Conservation (phyloP, 2,113 vertebrate species). For the Gila orcuttii region DNA sequence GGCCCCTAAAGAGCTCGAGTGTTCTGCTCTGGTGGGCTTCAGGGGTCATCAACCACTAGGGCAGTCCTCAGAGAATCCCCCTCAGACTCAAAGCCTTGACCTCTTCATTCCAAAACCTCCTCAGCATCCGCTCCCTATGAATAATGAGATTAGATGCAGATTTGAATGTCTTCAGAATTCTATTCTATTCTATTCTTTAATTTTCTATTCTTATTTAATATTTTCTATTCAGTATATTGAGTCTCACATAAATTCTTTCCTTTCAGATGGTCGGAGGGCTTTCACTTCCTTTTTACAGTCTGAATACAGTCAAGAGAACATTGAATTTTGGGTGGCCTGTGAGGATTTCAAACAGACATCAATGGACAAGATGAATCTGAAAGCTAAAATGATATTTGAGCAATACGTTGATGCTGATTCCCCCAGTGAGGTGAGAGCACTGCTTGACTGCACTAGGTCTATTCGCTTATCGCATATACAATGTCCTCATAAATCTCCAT, state of each 20-base stretch:
- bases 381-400: conserved; percentile 86
- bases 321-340: conserved; percentile 90
- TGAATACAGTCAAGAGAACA: conserved; percentile 92
- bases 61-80: conserved; percentile 58
- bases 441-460: neutral
- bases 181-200: neutral
- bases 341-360: conserved; percentile 86
- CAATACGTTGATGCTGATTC: conserved; percentile 85
- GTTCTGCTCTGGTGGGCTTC: conserved; percentile 60
- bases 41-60: conserved; percentile 46
- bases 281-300: conserved; percentile 87
- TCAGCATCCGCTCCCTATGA: conserved; percentile 8
- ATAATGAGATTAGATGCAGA: conserved; percentile 15
- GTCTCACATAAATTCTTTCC: neutral
- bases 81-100: conserved; percentile 55
- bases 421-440: conserved; percentile 81
- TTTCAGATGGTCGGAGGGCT: conserved; percentile 80
- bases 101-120: conserved; percentile 60
- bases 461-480: neutral
- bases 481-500: neutral
- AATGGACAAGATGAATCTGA: conserved; percentile 72
- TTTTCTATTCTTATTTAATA: neutral
- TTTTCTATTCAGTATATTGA: neutral
- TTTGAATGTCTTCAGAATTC: neutral
- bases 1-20: conserved; percentile 49